Evolutionary conservation across 2,888 invertebrate species (phyloP).

Genomic region (Meiosimyza platycephala): DNA sequence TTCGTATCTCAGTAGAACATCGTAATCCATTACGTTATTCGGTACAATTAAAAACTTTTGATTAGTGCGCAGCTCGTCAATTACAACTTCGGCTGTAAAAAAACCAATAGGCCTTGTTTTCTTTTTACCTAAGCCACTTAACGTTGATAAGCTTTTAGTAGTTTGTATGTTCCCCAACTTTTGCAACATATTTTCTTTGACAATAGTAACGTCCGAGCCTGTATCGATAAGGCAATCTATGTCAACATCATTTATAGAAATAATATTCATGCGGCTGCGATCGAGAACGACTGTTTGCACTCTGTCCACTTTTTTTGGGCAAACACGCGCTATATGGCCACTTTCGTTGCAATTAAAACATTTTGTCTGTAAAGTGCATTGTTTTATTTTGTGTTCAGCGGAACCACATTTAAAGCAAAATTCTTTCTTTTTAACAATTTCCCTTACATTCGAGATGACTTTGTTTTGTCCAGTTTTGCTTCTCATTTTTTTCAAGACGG

Average conservation of each 20-base stretch:
- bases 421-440: no score
- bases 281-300: neutral
- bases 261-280: constrained; percentile 7
- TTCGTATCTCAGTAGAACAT: constrained; percentile 37
- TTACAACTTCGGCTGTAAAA: constrained; percentile 17
- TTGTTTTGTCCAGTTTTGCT: neutral
- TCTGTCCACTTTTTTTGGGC: constrained; percentile 10
- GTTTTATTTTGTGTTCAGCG: constrained; percentile 36
- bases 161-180: neutral
- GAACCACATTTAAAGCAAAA: constrained; percentile 42
- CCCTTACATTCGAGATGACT: neutral
- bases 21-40: constrained; percentile 27
- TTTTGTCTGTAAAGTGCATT: constrained; percentile 24
- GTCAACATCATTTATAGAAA: constrained; percentile 23
- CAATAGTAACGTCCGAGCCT: constrained; percentile 23
- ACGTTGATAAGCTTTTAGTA: neutral
- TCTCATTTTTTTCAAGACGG: neutral
- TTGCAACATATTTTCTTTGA: constrained; percentile 5
- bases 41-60: constrained; percentile 29
- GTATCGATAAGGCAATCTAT: constrained; percentile 31
- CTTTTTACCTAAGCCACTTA: constrained; percentile 30
- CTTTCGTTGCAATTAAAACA: no score
- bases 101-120: constrained; percentile 23
- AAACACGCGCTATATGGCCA: no score
- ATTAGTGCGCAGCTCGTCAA: constrained; percentile 28